Evolutionary conservation across 2,888 invertebrate species (phyloP).

Genomic region (Stenurella melanura): DNA sequence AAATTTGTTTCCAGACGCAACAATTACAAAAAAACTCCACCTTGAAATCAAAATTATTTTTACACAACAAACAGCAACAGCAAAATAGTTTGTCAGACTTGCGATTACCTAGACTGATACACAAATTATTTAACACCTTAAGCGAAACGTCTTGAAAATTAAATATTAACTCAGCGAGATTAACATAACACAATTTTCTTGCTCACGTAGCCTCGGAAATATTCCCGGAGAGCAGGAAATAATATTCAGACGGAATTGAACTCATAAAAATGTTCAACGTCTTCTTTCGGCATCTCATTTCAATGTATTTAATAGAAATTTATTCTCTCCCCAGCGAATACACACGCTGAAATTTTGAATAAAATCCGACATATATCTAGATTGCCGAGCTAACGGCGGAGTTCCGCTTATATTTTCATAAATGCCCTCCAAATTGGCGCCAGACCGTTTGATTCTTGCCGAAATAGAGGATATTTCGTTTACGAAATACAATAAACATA

Average conservation of each 20-base stretch:
- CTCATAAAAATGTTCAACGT: conserved; percentile 47
- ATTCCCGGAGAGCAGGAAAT: conserved; percentile 48
- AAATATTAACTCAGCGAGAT: conserved; percentile 47
- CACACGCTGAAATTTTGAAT: conserved; percentile 16
- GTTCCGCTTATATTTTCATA: conserved; percentile 44
- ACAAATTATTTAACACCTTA: neutral
- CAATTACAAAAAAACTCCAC: no score
- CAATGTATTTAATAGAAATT: conserved; percentile 33
- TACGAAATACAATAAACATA: conserved; percentile 11
- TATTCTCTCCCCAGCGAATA: conserved; percentile 19
- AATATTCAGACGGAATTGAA: conserved; percentile 47
- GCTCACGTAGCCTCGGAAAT: conserved; percentile 45
- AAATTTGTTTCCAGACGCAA: no score
- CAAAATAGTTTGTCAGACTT: no score
- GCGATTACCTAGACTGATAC: neutral
- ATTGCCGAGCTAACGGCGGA: conserved; percentile 50
- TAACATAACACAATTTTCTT: conserved; percentile 51
- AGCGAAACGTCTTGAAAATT: conserved; percentile 35
- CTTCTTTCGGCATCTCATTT: conserved; percentile 41
- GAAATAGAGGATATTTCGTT: neutral
- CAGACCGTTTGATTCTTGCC: conserved; percentile 48
- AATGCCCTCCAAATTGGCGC: conserved; percentile 44
- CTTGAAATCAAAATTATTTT: no score
- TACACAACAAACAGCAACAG: no score
- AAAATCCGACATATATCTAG: conserved; percentile 46